phyloP scores from a whole-genome alignment of 2,113 vertebrate species.

The Myotis davidii region DNA sequence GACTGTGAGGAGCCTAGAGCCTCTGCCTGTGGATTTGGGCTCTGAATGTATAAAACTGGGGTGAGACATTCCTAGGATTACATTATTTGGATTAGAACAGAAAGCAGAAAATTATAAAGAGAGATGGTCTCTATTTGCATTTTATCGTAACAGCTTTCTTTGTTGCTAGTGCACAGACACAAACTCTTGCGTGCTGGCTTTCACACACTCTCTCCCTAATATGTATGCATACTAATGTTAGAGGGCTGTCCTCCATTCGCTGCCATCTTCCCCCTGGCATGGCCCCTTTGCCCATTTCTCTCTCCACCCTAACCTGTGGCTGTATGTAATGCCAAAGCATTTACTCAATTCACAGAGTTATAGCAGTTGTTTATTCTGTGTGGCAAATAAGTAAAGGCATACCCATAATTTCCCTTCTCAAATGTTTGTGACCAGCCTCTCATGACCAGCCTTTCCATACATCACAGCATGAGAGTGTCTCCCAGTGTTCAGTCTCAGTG shows the following conservation, averaged over 20 bases:
- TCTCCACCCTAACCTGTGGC: neutral
- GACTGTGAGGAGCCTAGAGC: neutral
- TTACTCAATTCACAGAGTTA: neutral
- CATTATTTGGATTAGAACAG: neutral
- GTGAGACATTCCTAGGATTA: neutral
- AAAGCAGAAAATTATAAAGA: neutral
- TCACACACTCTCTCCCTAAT: fast-evolving
- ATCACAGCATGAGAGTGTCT: neutral
- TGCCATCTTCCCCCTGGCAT: neutral
- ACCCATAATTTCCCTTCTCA: neutral
- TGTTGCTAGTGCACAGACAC: neutral
- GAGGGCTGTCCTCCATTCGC: neutral
- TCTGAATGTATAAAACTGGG: neutral
- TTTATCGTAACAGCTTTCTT: neutral
- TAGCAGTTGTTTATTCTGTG: neutral
- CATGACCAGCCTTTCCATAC: neutral
- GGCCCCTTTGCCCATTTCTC: neutral
- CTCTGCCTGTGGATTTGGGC: neutral
- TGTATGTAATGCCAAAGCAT: neutral
- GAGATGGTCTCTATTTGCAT: neutral
- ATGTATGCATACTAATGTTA: fast-evolving
- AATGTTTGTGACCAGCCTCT: neutral
- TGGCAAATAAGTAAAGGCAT: neutral
- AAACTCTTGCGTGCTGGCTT: neutral
- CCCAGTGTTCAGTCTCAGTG: too few species aligned